Base-by-base conservation (phyloP, 2,797 vertebrate species). In the Bucorvus abyssinicus region DNA sequence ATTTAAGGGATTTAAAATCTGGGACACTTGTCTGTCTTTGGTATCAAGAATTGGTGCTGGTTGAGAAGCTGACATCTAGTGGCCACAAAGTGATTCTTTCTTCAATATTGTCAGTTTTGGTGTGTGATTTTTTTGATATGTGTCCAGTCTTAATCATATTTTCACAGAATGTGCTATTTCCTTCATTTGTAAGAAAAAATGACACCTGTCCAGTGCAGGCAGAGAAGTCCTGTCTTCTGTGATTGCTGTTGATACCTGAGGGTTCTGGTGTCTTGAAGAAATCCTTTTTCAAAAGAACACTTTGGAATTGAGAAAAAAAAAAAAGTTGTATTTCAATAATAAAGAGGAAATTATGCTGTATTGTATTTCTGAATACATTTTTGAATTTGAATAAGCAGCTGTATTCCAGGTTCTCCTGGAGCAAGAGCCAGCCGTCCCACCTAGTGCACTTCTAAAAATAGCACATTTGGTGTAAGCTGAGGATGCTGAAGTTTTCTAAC, bases 1-100 rank as follows among this genome's bases (percentile, higher is more conserved):
- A 98, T 98, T 97, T 98, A 98, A 97, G 98, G 98, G 97, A 96
- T 98, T 97, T 97, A 34, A 92, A 93, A 97, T 97, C 97, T 98
- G 96, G 97, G 97, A 97, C 97, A 92, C 93, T 97, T 92, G 94
- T 92, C 93, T 94, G 68, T 94, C 92, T 91, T 76, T 61, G 22
- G 94, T 81, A 69, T 49, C 44, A 69, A 75, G 84, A 61, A 16
- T 67, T 55, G 0, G 18, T 49, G 83, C 93, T 94, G 34, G 79
- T 96, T 94, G 92, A 94, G 86, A 95, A 96, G 93, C 74, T 97
- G 98, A 97, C 98, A 98, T 89, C 98, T 98, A 97, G 98, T 90
- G 98, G 97, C 73, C 81, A 34, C 22, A 59, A 61, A 78, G 50
- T 40, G 49, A 2, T 67, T 47, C 10, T 47, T 14, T 27, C 50